Evolutionary conservation across 1,140 invertebrate species (phyloP), one percentile per base, ranked within the genome.

Genomic region (Campodea augens): DNA sequence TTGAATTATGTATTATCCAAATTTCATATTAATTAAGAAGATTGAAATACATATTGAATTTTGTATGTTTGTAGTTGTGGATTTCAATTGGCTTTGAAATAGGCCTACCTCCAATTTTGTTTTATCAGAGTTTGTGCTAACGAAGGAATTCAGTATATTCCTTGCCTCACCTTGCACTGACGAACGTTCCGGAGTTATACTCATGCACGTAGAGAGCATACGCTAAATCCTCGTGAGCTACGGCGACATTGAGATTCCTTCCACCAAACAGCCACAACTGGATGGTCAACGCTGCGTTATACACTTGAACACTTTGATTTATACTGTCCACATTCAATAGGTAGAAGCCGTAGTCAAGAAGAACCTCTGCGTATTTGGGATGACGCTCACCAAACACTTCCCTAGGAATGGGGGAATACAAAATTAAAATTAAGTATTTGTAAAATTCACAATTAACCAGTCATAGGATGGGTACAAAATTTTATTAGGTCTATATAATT

Each of bases 121-220:
- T 23, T 19, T 7, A 23, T 7, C 12, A 23, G 12, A 25, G 12
- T 27, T 19, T 23, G 13, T 4, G 1, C 13, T 23, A n/a, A 5
- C 10, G 36, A 21, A 36, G 5, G 20, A 12, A 41, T 18, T n/a
- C 24, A 18, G 38, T 37, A 46, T n/a, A n/a, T n/a, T n/a, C n/a
- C n/a, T n/a, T n/a, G n/a, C n/a, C 55, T 61, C 60, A 75, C 70
- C 72, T 72, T 19, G 86, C 85, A 61, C 74, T 70, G 50, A 70
- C 68, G 61, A 92, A 93, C 49, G 77, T 73, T 4, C 87, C 86
- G 10, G 81, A 78, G 57, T 75, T 87, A 60, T 95, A 93, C 64
- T 92, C 86, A 38, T 81, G 73, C 7, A 92, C 86, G 60, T 92
- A 93, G 15, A 83, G 74, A 24, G 85, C 85, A 65, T 92, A 93